Conservation (phyloP, 2,113 vertebrate genomes). For the Phylloscopus trochilus region DNA sequence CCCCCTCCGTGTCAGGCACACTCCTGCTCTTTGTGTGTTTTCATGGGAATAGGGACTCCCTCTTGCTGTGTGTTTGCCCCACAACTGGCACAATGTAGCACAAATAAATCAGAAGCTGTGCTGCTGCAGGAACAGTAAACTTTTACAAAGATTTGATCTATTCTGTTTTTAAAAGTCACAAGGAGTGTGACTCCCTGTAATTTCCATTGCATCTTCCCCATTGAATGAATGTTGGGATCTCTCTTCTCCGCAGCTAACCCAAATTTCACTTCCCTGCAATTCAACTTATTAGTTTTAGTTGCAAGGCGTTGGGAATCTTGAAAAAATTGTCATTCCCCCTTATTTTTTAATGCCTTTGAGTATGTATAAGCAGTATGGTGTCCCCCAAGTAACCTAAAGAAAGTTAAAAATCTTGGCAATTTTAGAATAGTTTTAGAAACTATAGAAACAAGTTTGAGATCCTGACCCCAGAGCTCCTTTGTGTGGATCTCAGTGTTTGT, state of each 20-base stretch:
- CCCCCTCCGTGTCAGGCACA: rapidly evolving
- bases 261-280: background rate
- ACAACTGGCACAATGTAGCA: background rate
- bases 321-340: background rate
- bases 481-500: background rate
- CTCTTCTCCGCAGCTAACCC: background rate
- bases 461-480: background rate
- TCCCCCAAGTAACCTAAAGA: background rate
- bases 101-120: background rate
- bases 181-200: background rate
- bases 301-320: background rate
- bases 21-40: background rate
- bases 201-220: background rate
- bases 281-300: background rate
- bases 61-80: background rate
- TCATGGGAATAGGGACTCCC: background rate
- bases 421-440: background rate
- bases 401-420: background rate
- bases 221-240: background rate
- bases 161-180: background rate
- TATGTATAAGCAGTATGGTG: background rate
- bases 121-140: background rate
- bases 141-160: background rate
- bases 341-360: background rate
- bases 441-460: background rate